These are phyloP conservation scores for Diaphora mendica DNA, from an alignment of 2,888 invertebrate species.

Conservation along the genomic window DNA sequence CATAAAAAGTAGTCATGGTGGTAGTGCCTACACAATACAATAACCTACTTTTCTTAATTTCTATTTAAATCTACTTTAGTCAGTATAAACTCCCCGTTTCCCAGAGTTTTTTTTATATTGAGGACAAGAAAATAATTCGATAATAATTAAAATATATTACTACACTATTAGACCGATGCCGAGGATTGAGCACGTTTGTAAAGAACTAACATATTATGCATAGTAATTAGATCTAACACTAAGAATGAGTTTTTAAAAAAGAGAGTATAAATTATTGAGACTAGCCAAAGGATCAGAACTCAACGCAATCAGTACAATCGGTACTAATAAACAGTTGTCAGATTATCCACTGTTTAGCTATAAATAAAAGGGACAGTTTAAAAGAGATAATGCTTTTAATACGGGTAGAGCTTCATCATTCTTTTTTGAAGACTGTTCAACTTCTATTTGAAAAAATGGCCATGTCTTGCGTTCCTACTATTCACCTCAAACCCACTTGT, in stretches of 20 bases:
- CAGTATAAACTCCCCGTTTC: not conserved
- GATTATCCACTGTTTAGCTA: not conserved
- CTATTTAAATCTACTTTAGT: not conserved
- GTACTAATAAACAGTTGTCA: not conserved
- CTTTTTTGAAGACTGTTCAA: not conserved
- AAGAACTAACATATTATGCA: conserved; percentile 47
- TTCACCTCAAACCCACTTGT: not conserved
- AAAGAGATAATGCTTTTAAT: no score
- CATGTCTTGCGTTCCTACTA: not conserved
- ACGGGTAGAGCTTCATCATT: not conserved
- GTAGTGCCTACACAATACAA: not conserved
- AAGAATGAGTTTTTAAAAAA: conserved; percentile 28
- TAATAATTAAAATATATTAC: conserved; percentile 26
- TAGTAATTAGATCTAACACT: conserved; percentile 34
- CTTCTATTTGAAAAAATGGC: not conserved
- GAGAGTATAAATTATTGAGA: not conserved
- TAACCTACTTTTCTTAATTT: not conserved
- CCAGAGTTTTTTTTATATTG: not conserved
- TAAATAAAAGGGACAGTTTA: not conserved
- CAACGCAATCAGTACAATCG: not conserved
- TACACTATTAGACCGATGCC: conserved; percentile 62
- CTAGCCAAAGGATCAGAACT: not conserved
- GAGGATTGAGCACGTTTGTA: conserved; percentile 60
- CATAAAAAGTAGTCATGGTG: not conserved
- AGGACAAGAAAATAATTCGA: not conserved